These are phyloP conservation scores for Echiichthys vipera DNA, from an alignment of 2,797 vertebrate genomes.

Conservation along the genomic window DNA sequence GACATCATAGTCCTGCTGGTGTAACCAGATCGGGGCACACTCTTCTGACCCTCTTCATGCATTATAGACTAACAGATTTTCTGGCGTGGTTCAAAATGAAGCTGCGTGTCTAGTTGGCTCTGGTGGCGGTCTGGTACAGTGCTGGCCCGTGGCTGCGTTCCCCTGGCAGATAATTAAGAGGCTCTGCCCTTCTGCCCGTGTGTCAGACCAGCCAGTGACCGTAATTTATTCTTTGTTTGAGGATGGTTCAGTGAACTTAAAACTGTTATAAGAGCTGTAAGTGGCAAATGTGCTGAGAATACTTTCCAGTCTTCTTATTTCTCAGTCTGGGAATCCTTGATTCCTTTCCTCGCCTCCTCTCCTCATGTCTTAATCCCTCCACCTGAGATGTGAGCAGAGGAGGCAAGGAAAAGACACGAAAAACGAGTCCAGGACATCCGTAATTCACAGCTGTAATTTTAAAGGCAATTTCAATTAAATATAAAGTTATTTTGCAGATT, in stretches of 20 bases:
- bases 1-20: slow-evolving; percentile 41
- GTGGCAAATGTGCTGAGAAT: not conserved
- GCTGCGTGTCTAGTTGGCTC: slow-evolving; percentile 34
- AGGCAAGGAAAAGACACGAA: too few relatives aligned
- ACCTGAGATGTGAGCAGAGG: too few relatives aligned
- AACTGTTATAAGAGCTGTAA: not conserved
- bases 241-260: not conserved
- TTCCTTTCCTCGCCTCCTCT: too few relatives aligned
- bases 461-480: too few relatives aligned
- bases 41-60: slow-evolving; percentile 62
- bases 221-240: slow-evolving; percentile 14
- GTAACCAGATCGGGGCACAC: slow-evolving; percentile 73
- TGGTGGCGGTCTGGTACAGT: slow-evolving; percentile 35
- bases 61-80: slow-evolving; percentile 76
- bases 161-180: slow-evolving; percentile 49
- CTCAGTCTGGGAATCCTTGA: too few relatives aligned
- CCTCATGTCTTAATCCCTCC: too few relatives aligned
- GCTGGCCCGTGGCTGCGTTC: slow-evolving; percentile 40
- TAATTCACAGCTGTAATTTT: too few relatives aligned
- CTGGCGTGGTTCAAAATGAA: slow-evolving; percentile 45
- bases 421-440: too few relatives aligned
- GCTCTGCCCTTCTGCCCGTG: slow-evolving; percentile 5
- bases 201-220: slow-evolving; percentile 18
- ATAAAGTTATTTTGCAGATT: too few relatives aligned
- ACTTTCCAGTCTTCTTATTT: too few relatives aligned